Base-by-base conservation (phyloP, 2,113 vertebrate species). In the Peromyscus polionotus region DNA sequence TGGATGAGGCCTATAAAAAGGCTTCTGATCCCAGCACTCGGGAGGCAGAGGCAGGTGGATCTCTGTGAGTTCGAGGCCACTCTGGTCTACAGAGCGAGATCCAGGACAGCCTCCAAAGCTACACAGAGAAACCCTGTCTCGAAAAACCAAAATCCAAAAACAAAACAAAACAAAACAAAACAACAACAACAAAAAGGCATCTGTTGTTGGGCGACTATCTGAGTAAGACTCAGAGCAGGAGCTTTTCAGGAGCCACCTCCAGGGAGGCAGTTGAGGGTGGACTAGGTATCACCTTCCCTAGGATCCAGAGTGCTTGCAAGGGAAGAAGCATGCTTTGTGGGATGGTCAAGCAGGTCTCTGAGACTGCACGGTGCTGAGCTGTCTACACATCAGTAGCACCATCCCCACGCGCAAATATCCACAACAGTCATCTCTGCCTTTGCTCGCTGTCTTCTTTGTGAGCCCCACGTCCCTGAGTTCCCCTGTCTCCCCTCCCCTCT, bases 1-100 rank as follows among this genome's bases (percentile, higher is more conserved):
- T 63, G 73, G 31, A 57, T 88, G 65, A 91, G 63, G 48, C 73
- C 86, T 91, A 86, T 22, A 42, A 54, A 80, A 48, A 61, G 70
- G 12, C 85, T 1, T 33, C 6, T 54, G 48, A 3, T 42, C 42
- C 42, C 42, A 42, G 42, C 42, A 42, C 42, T 42, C 42, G 42
- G 42, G 42, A 42, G 42, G 42, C 42, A 42, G 42, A 42, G 42
- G 3, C 42, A 42, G 42, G 42, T 3, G 42, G 42, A 42, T 42
- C 42, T 42, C 42, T 42, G 42, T 42, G 42, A 42, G 4, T 42
- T 42, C 4, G 42, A 42, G 42, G 42, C 42, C 42, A 42, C 42
- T 42, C 42, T 42, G 42, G 42, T 42, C 42, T 42, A 42, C 42
- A 42, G 42, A 42, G 42, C 42, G 3, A 42, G 42, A 42, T 42